These are phyloP conservation scores for Enhydra lutris DNA, from an alignment of 2,113 vertebrate genomes.

Conservation along the genomic window DNA sequence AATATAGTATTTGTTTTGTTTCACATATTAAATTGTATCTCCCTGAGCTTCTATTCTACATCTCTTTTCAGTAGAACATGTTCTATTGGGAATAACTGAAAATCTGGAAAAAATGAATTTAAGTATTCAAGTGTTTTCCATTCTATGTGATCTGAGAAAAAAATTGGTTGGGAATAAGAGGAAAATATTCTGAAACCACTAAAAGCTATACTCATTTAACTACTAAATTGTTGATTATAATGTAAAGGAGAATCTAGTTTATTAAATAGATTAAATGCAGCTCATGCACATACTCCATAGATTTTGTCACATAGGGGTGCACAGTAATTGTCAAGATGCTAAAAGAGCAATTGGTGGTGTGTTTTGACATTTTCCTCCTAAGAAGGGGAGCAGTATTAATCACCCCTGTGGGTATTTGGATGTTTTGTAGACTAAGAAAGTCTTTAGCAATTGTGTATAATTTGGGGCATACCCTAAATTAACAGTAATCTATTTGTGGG, in stretches of 20 bases:
- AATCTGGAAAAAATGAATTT: not conserved
- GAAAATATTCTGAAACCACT: not conserved
- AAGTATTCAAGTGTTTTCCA: not conserved
- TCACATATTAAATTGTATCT: not conserved
- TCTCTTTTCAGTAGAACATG: not conserved
- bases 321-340: not conserved
- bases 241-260: constrained; percentile 9
- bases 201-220: not conserved
- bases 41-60: not conserved
- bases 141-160: not conserved
- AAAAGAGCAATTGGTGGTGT: constrained; percentile 28
- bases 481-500: constrained; percentile 52
- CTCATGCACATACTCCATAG: not conserved
- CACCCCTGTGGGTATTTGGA: constrained; percentile 29
- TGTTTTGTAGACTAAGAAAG: not conserved
- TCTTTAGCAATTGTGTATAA: constrained; percentile 44
- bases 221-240: not conserved
- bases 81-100: not conserved
- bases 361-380: constrained; percentile 47
- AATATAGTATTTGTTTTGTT: not conserved
- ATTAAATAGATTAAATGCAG: constrained; percentile 4
- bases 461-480: constrained; percentile 59
- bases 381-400: constrained; percentile 49
- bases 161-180: not conserved
- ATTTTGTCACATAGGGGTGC: not conserved